phyloP scores from a whole-genome alignment of 2,797 vertebrate genomes.

The Fistularia tabacaria region DNA sequence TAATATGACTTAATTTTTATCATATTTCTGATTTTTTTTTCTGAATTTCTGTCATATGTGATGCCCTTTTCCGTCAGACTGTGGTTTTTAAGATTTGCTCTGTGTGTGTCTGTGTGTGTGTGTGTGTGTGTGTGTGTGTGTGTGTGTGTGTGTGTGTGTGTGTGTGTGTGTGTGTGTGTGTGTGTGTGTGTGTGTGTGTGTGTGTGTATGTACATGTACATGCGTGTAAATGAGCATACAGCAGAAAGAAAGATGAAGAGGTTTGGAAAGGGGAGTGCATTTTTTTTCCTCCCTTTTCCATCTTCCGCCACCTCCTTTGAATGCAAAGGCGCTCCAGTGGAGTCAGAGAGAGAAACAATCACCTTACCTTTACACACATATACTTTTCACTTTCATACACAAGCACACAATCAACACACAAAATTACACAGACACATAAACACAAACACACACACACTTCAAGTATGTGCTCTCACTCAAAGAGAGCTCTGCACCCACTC shows the following conservation, averaged over 20 bases:
- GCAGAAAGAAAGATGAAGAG: conserved; percentile 37
- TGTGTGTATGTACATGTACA: neutral
- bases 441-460: conserved; percentile 38
- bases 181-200: conserved; percentile 20
- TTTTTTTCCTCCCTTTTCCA: neutral
- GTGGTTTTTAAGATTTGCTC: no score
- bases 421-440: conserved; percentile 35
- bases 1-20: no score
- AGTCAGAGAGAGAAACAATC: conserved; percentile 49
- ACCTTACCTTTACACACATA: conserved; percentile 49
- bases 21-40: no score
- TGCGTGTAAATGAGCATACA: conserved; percentile 38
- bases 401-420: conserved; percentile 33
- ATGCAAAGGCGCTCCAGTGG: conserved; percentile 38
- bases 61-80: no score
- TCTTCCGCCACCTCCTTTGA: conserved; percentile 20
- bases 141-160: no score
- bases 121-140: no score
- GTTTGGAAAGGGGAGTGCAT: conserved; percentile 23
- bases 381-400: conserved; percentile 49
- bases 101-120: no score
- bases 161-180: no score
- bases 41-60: no score
- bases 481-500: conserved; percentile 72
- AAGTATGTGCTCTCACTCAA: conserved; percentile 73